Evolutionary conservation across 2,888 invertebrate genomes (phyloP).

Genomic region (Steinernema scapterisci): DNA sequence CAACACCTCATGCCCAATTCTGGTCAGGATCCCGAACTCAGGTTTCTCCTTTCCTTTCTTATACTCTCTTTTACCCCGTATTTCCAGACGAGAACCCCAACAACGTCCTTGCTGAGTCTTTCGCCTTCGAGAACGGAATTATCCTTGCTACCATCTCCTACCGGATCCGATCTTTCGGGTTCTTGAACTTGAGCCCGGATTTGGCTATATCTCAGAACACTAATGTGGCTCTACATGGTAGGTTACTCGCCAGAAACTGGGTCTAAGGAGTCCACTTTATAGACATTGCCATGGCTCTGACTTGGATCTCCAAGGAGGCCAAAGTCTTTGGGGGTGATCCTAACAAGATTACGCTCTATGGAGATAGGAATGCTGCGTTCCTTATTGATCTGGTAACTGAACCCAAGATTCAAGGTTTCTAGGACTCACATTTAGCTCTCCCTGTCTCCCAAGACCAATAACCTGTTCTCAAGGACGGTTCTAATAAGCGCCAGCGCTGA

Average conservation of each 20-base stretch:
- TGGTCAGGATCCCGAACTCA: neutral
- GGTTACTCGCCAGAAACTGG: neutral
- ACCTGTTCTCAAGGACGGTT: neutral
- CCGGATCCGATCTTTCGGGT: neutral
- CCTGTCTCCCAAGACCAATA: neutral
- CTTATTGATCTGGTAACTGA: slow-evolving; percentile 9
- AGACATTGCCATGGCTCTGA: neutral
- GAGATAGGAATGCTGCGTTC: neutral
- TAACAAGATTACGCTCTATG: neutral
- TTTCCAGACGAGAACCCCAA: neutral
- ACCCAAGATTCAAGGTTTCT: no score
- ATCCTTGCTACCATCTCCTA: neutral
- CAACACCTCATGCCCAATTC: neutral
- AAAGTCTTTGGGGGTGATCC: neutral
- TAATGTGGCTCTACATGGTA: slow-evolving; percentile 2
- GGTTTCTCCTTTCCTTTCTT: neutral
- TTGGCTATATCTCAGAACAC: neutral
- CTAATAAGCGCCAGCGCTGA: neutral
- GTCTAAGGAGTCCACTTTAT: neutral
- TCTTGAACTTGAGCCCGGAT: neutral
- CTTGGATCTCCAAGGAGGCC: neutral
- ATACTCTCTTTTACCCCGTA: neutral
- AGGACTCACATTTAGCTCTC: slow-evolving; percentile 16
- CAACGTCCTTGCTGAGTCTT: neutral
- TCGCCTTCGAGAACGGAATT: slow-evolving; percentile 4